Conservation (phyloP, 1,140 invertebrate genomes). For the Psilanteris sp. region DNA sequence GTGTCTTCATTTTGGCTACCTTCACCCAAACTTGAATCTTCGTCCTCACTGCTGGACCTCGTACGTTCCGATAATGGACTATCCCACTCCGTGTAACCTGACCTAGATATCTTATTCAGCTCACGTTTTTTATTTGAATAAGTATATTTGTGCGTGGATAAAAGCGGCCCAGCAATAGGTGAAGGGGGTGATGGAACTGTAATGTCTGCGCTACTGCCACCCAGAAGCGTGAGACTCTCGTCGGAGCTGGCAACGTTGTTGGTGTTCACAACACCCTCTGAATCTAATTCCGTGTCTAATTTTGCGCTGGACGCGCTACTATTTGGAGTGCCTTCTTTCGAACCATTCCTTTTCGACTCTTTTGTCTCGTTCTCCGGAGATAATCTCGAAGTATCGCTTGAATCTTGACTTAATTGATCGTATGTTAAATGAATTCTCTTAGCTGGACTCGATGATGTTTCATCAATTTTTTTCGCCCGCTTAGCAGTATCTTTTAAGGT, state of each 20-base stretch:
- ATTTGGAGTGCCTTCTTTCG: constrained; percentile 73
- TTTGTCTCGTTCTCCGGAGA: constrained; percentile 71
- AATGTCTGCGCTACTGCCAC: constrained; percentile 71
- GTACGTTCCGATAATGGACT: constrained; percentile 71
- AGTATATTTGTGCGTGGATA: constrained; percentile 77
- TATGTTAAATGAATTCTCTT: constrained; percentile 71
- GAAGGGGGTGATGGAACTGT: constrained; percentile 76
- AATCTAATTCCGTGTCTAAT: constrained; percentile 72
- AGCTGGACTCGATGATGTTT: constrained; percentile 51
- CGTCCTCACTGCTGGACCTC: constrained; percentile 71
- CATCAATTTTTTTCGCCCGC: constrained; percentile 66
- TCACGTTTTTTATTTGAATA: constrained; percentile 76
- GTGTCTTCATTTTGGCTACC: constrained; percentile 71
- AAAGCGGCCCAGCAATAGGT: constrained; percentile 74
- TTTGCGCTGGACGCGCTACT: constrained; percentile 72
- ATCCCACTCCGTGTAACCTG: constrained; percentile 71
- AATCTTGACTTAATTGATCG: constrained; percentile 75
- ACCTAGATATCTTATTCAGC: constrained; percentile 60
- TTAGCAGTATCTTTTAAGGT: constrained; percentile 66
- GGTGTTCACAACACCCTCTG: constrained; percentile 65
- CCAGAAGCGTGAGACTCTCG: constrained; percentile 71
- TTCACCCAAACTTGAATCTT: constrained; percentile 73
- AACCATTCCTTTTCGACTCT: constrained; percentile 67
- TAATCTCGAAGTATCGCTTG: constrained; percentile 72
- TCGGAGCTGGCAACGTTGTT: constrained; percentile 75